These are phyloP conservation scores for Druceiella hillmani DNA, from an alignment of 2,888 invertebrate species.

Conservation along the genomic window DNA sequence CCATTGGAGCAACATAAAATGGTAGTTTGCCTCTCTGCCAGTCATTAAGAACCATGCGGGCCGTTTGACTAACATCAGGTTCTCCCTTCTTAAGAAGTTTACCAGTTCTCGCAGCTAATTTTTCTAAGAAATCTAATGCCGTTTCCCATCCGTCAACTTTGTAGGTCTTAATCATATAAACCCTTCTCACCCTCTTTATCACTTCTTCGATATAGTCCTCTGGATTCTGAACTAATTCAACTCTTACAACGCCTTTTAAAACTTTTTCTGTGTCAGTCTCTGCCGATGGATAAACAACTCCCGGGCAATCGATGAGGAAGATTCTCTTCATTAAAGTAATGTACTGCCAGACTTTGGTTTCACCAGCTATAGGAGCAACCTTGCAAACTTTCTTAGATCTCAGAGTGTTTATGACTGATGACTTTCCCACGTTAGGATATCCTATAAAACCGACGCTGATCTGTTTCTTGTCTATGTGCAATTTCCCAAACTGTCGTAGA, in stretches of 20 bases:
- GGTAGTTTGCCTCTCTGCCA: constrained; percentile 98
- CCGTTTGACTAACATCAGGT: constrained; percentile 82
- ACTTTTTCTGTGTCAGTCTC: constrained; percentile 95
- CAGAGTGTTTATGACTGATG: constrained; percentile 95
- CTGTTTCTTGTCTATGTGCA: constrained; percentile 95
- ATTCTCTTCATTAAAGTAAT: constrained; percentile 96
- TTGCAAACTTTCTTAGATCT: constrained; percentile 97
- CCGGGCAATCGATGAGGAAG: constrained; percentile 97
- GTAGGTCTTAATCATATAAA: constrained; percentile 89
- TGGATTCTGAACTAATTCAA: constrained; percentile 89
- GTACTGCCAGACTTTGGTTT: constrained; percentile 99
- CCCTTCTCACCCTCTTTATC: constrained; percentile 78
- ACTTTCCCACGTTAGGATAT: constrained; percentile 98
- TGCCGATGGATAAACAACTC: constrained; percentile 95
- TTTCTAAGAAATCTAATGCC: constrained; percentile 84
- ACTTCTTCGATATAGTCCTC: constrained; percentile 91
- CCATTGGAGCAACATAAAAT: constrained; percentile 86
- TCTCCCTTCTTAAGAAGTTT: constrained; percentile 96
- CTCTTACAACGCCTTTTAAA: constrained; percentile 94
- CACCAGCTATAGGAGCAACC: constrained; percentile 97
- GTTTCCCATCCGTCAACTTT: constrained; percentile 78
- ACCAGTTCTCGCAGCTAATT: constrained; percentile 80
- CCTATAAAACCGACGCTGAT: constrained; percentile 99
- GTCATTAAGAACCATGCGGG: constrained; percentile 96
- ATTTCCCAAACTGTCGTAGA: constrained; percentile 89